Evolutionary conservation across 2,797 vertebrate species (phyloP).

Genomic region (Sebastes alutus): DNA sequence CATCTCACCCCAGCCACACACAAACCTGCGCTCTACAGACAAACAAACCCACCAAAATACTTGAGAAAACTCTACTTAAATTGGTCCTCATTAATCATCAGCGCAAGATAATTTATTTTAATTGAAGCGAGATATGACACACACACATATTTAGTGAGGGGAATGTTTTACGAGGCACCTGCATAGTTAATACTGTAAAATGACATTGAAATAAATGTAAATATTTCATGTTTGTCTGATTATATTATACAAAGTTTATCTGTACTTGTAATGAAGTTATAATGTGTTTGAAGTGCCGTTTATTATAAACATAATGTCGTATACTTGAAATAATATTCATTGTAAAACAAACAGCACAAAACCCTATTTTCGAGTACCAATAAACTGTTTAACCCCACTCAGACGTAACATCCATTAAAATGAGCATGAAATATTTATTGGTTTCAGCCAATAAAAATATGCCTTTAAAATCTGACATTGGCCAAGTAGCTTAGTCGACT

Average conservation of each 20-base stretch:
- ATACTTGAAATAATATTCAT: neutral
- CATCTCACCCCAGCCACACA: neutral
- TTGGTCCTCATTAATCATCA: neutral
- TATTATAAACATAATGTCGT: neutral
- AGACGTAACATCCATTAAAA: neutral
- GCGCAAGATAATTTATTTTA: neutral
- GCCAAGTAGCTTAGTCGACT: neutral
- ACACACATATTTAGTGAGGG: neutral
- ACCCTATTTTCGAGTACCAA: neutral
- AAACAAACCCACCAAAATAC: neutral
- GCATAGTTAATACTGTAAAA: neutral
- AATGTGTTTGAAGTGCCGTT: neutral
- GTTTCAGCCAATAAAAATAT: neutral
- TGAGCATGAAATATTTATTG: neutral
- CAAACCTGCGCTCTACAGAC: neutral
- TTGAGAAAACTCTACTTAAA: neutral
- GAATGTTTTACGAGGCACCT: neutral
- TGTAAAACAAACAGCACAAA: neutral
- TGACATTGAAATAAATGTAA: neutral
- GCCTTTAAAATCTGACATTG: neutral
- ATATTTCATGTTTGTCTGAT: conserved; percentile 7
- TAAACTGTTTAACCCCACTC: neutral
- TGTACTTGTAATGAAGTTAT: neutral
- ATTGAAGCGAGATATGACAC: neutral
- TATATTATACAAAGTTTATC: neutral